A percentile compares a stretch with the other conserved stretches of the same genome.
These are phyloP conservation scores for Oxyruncus cristatus DNA, from an alignment of 2,113 vertebrate species.

Conservation along the genomic window DNA sequence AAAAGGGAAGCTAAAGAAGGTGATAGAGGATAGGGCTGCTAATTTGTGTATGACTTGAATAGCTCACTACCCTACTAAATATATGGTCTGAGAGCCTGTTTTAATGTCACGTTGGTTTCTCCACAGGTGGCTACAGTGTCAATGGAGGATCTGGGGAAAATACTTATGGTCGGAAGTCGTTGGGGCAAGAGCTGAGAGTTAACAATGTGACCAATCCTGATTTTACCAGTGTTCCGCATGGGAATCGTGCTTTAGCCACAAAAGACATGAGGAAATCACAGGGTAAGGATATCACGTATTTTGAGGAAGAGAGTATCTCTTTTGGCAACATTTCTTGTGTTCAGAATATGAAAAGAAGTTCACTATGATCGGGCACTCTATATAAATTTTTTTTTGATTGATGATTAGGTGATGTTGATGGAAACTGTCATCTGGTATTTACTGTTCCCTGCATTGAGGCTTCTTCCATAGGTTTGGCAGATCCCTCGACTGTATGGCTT, in stretches of 20 bases:
- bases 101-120: neutral
- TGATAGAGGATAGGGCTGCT: neutral
- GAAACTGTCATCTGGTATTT: neutral
- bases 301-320: neutral
- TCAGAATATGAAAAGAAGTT: neutral
- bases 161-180: constrained; percentile 99
- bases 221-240: constrained; percentile 97
- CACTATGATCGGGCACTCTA: neutral
- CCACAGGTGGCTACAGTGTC: constrained; percentile 90
- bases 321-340: neutral
- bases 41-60: neutral
- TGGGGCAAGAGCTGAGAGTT: constrained; percentile 99
- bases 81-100: neutral
- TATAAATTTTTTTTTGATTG: neutral
- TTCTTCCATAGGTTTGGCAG: neutral
- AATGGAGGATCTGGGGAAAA: constrained; percentile 95
- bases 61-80: neutral
- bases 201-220: constrained; percentile 96
- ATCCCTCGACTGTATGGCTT: neutral
- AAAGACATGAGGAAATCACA: constrained; percentile 99
- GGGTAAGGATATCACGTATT: constrained; percentile 75
- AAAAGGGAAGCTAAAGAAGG: neutral
- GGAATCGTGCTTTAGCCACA: constrained; percentile 98
- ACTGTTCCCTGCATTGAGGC: neutral
- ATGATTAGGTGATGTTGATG: neutral